phyloP scores from a whole-genome alignment of 2,888 invertebrate genomes.

The Cepaea hortensis region DNA sequence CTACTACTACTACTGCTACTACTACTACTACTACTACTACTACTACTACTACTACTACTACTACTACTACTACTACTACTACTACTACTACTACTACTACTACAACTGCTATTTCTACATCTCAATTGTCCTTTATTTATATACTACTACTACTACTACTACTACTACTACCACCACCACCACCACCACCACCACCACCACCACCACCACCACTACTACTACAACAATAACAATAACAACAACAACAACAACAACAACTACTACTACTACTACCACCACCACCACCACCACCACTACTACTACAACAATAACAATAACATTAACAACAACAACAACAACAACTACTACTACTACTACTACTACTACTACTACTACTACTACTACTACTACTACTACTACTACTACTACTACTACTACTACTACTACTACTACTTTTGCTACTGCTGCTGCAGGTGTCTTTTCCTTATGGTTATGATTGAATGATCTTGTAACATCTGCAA shows the following conservation, averaged over 20 bases:
- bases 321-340: too few species aligned
- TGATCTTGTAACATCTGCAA: too few species aligned
- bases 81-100: not conserved
- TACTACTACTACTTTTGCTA: not conserved
- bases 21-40: constrained; percentile 8
- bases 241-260: not conserved
- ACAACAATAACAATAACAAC: not conserved
- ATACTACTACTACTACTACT: not conserved
- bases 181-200: not conserved
- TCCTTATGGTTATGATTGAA: too few species aligned
- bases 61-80: constrained; percentile 8
- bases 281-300: not conserved
- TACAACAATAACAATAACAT: too few species aligned
- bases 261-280: not conserved
- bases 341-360: constrained; percentile 16
- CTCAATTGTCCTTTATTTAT: too few species aligned
- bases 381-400: not conserved
- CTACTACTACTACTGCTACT: not conserved
- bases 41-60: not conserved
- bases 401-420: not conserved
- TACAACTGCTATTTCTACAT: not conserved
- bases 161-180: not conserved
- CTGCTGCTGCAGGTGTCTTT: too few species aligned
- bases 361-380: constrained; percentile 17
- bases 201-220: not conserved